Conservation (phyloP, 2,113 vertebrate genomes). For the Taurulus bubalis region DNA sequence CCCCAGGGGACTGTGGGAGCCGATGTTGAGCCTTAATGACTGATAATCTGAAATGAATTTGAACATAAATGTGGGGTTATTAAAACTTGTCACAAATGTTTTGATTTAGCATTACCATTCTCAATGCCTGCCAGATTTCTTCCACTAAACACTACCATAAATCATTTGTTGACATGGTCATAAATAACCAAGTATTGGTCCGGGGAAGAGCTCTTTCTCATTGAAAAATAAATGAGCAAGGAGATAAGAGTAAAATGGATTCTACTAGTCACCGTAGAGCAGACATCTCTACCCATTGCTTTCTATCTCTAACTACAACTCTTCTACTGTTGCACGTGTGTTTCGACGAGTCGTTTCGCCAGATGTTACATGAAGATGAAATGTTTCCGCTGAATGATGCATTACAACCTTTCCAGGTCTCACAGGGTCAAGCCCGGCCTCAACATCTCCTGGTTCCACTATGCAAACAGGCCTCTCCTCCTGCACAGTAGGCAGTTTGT, state of each 20-base stretch:
- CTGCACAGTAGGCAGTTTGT: constrained; percentile 71
- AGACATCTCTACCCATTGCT: not conserved
- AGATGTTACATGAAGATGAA: constrained; percentile 9
- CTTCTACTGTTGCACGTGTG: not conserved
- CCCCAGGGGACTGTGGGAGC: constrained; percentile 24
- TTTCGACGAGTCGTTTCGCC: not conserved
- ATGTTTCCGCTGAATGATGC: constrained; percentile 59
- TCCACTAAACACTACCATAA: not conserved
- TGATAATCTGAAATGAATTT: constrained; percentile 7
- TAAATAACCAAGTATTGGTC: not conserved
- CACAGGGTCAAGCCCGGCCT: constrained; percentile 51
- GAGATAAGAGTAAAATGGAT: not conserved
- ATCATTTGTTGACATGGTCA: constrained; percentile 1
- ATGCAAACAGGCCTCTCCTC: constrained; percentile 60
- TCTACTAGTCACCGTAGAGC: not conserved
- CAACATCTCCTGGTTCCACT: constrained; percentile 56
- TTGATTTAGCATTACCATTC: constrained; percentile 23
- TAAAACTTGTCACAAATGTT: not conserved
- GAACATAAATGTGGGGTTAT: constrained; percentile 16
- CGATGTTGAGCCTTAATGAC: constrained; percentile 2
- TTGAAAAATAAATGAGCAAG: constrained; percentile 2
- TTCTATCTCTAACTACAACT: not conserved
- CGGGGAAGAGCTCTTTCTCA: not conserved
- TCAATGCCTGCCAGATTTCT: not conserved
- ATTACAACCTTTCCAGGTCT: constrained; percentile 70